Evolutionary conservation across 2,888 invertebrate genomes (phyloP).

Genomic region (Brachypterus glaber): DNA sequence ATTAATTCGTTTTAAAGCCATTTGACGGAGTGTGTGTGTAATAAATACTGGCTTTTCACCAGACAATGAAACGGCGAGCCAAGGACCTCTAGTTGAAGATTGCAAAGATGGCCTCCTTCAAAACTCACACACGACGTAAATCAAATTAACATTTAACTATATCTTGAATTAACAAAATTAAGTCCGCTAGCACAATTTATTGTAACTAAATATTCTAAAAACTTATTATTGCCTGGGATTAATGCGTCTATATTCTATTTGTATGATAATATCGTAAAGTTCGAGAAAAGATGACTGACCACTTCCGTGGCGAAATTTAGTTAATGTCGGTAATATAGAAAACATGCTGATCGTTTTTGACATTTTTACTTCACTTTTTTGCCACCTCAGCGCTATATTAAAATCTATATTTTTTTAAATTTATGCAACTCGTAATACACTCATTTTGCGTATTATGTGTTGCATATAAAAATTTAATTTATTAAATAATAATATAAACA

Average conservation of each 20-base stretch:
- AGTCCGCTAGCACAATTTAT: conserved; percentile 7
- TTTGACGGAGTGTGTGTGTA: conserved; percentile 61
- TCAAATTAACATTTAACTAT: conserved; percentile 40
- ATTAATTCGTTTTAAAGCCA: conserved; percentile 97
- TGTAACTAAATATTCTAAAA: conserved; percentile 23
- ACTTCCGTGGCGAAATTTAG: conserved; percentile 37
- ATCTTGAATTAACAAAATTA: not conserved
- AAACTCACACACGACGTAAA: conserved; percentile 64
- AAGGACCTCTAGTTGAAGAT: conserved; percentile 79
- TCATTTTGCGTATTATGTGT: too few species aligned
- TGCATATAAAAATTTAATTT: too few species aligned
- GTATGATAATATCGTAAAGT: conserved; percentile 24
- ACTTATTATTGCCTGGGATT: conserved; percentile 22
- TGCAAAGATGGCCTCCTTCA: conserved; percentile 78
- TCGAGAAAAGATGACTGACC: conserved; percentile 39
- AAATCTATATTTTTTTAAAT: too few species aligned
- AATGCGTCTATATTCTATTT: conserved; percentile 21
- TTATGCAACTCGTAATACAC: too few species aligned
- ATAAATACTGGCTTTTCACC: conserved; percentile 68
- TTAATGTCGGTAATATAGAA: too few species aligned
- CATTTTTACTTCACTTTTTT: too few species aligned
- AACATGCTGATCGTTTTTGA: too few species aligned
- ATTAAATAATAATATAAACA: too few species aligned
- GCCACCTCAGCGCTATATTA: too few species aligned
- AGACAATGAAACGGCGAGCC: conserved; percentile 76